phyloP scores from a whole-genome alignment of 1,140 invertebrate species.

The Pogonus chalceus region DNA sequence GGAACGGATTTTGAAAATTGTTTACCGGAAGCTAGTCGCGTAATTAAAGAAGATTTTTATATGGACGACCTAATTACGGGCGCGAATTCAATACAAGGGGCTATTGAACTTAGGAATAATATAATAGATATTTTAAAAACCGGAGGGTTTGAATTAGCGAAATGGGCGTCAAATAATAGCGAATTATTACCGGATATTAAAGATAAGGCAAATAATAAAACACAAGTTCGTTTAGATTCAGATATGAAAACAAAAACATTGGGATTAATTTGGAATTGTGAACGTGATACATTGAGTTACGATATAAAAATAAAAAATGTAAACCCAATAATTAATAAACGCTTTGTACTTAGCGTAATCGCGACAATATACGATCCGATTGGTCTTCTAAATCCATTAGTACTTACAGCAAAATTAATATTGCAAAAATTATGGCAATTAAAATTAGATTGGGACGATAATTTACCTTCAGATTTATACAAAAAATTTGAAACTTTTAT shows the following conservation, averaged over 20 bases:
- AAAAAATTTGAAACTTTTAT: not conserved
- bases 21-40: not conserved
- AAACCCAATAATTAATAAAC: not conserved
- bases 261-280: not conserved
- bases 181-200: too few species aligned
- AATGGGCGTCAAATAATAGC: too few species aligned
- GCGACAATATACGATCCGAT: slow-evolving; percentile 10
- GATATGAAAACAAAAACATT: slow-evolving; percentile 15
- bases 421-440: slow-evolving; percentile 24
- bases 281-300: too few species aligned
- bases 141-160: too few species aligned
- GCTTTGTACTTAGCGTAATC: not conserved
- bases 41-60: slow-evolving; percentile 12
- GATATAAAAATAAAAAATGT: too few species aligned
- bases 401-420: slow-evolving; percentile 22
- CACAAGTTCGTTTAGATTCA: slow-evolving; percentile 17
- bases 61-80: slow-evolving; percentile 8
- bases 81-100: not conserved
- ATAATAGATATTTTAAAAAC: not conserved
- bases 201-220: too few species aligned
- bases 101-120: not conserved
- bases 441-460: slow-evolving; percentile 19
- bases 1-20: slow-evolving; percentile 2
- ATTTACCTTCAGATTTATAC: slow-evolving; percentile 10
- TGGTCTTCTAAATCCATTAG: slow-evolving; percentile 21